Conservation (phyloP, 2,797 vertebrate genomes). For the Hydrocynus forskahlii region DNA sequence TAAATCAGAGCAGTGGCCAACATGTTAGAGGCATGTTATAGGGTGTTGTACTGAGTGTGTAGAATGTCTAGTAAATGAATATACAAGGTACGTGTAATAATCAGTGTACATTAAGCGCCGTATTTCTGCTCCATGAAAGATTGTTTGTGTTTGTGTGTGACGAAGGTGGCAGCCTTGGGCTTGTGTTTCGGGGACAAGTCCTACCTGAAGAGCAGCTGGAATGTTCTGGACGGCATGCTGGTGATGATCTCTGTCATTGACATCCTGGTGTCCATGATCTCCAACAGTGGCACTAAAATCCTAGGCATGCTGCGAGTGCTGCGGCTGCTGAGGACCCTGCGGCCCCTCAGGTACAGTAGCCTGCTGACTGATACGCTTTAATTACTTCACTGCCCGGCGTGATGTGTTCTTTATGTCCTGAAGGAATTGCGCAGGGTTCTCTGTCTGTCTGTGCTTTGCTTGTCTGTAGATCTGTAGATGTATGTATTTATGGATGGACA, state of each 20-base stretch:
- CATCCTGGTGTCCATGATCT: conserved; percentile 94
- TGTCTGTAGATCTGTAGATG: too few species aligned
- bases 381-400: neutral
- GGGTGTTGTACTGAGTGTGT: too few species aligned
- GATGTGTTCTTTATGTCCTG: neutral
- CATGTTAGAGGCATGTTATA: too few species aligned
- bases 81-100: neutral
- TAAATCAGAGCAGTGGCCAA: too few species aligned
- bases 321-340: conserved; percentile 90
- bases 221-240: conserved; percentile 93
- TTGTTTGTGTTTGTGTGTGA: conserved; percentile 30
- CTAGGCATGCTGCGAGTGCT: conserved; percentile 95
- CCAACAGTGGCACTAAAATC: conserved; percentile 94
- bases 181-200: conserved; percentile 91
- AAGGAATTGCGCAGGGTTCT: neutral
- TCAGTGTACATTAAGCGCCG: neutral
- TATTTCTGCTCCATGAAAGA: neutral
- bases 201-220: conserved; percentile 97
- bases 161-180: conserved; percentile 91
- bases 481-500: too few species aligned
- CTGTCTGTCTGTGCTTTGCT: neutral
- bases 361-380: neutral
- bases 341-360: conserved; percentile 85
- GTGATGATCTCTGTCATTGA: conserved; percentile 96
- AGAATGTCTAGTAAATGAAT: neutral